A percentile compares a stretch with the other conserved stretches of the same genome.
Evolutionary conservation across 2,888 invertebrate species (phyloP).

Genomic region (Drosophila meridiana): DNA sequence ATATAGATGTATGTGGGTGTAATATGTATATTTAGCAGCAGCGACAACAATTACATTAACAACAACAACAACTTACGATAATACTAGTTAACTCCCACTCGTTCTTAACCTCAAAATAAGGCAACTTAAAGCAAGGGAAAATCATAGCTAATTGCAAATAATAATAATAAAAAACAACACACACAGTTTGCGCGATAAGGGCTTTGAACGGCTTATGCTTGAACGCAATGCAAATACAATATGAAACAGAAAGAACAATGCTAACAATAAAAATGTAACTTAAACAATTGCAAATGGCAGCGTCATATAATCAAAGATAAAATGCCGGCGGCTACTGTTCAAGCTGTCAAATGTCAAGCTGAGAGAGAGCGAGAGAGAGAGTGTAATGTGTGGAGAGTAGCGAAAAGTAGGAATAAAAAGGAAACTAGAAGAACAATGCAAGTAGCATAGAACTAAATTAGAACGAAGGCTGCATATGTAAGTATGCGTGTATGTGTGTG

Average conservation of each 20-base stretch:
- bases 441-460: conserved; percentile 29
- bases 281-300: conserved; percentile 26
- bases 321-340: conserved; percentile 38
- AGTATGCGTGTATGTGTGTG: conserved; percentile 3
- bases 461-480: conserved; percentile 12
- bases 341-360: conserved; percentile 30
- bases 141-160: conserved; percentile 30
- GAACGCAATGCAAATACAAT: conserved; percentile 9
- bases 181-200: neutral
- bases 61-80: conserved; percentile 59
- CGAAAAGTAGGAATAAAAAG: conserved; percentile 6
- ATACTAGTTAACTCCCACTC: conserved; percentile 50
- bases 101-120: conserved; percentile 57
- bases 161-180: no score
- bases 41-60: neutral
- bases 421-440: conserved; percentile 22
- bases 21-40: conserved; percentile 22
- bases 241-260: conserved; percentile 16
- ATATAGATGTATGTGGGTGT: conserved; percentile 8
- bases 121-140: conserved; percentile 41
- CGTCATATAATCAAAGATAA: conserved; percentile 37
- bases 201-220: neutral
- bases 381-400: conserved; percentile 14
- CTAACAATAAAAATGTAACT: conserved; percentile 26
- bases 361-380: conserved; percentile 2